phyloP scores from a whole-genome alignment of 2,113 vertebrate genomes.

The Zosterops lateralis region DNA sequence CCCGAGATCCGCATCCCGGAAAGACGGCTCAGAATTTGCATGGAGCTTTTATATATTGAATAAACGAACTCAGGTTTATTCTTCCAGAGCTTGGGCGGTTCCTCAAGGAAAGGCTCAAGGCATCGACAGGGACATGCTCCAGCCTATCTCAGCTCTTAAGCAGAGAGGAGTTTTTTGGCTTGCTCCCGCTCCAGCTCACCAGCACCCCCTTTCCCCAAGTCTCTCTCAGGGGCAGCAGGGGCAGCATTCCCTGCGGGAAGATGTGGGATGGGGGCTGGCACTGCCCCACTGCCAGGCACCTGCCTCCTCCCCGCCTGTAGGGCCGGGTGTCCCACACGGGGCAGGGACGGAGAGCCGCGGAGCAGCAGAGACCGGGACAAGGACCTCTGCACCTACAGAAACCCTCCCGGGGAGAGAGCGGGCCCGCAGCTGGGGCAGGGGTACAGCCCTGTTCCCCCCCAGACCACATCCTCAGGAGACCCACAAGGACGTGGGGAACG shows the following conservation, averaged over 20 bases:
- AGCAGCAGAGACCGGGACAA: neutral
- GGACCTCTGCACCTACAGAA: neutral
- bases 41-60: neutral
- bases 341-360: neutral
- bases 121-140: neutral
- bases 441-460: neutral
- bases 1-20: neutral
- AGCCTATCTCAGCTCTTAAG: neutral
- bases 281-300: neutral
- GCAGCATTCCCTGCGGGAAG: neutral
- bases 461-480: neutral
- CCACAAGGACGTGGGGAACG: neutral
- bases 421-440: neutral
- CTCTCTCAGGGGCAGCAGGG: neutral
- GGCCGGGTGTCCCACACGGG: neutral
- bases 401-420: neutral
- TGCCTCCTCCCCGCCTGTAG: neutral
- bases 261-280: neutral
- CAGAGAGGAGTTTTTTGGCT: neutral
- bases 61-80: neutral
- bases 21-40: neutral
- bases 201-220: rapidly evolving
- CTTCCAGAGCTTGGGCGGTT: neutral
- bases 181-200: neutral
- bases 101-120: conserved; percentile 2